Base-by-base conservation (phyloP, 2,888 invertebrate genomes). In the Apotomis betuletana region DNA sequence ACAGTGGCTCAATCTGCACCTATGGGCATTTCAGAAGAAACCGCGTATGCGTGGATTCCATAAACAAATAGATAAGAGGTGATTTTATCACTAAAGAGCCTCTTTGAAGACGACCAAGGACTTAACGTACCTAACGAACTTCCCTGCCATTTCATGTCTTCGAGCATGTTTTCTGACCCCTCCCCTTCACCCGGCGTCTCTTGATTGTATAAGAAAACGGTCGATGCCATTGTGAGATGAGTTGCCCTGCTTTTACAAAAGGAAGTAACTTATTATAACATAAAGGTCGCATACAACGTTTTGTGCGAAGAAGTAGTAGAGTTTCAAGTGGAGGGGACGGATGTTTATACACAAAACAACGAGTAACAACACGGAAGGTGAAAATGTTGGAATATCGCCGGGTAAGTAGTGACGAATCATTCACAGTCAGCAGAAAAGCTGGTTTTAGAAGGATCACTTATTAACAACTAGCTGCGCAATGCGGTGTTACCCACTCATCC, bases 291-390 rank as follows among this genome's bases (percentile, higher is more conserved):
- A 55, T 55, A 55, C 27, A n/a, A 57, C 36, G n/a, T 46, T 65
- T 65, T 57, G 55, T 12, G 27, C n/a, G 5, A 10, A 15, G 52
- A n/a, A 52, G 27, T 36, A 57, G 36, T 27, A 44, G 44, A 27
- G 65, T 65, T 65, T 65, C 55, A 65, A 65, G 65, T 57, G n/a
- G 46, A 65, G 65, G 57, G 65, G 65, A 64, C 55, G 46, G 27
- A 57, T 57, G 64, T 55, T 55, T 55, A 55, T 65, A 65, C 55
- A 27, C 27, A 46, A 57, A 65, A 57, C 15, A 65, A 57, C 55
- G 65, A n/a, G n/a, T 12, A 59, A 3, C 44, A 44, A 44, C 38
- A 59, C 15, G 15, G 46, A 46, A 61, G 60, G 60, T 61, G 46
- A 27, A 61, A 61, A 61, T 61, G 60, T 61, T 46, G 60, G 60